These are phyloP conservation scores for Notoglanidium macrostoma DNA, from an alignment of 2,797 vertebrate species.

Conservation along the genomic window DNA sequence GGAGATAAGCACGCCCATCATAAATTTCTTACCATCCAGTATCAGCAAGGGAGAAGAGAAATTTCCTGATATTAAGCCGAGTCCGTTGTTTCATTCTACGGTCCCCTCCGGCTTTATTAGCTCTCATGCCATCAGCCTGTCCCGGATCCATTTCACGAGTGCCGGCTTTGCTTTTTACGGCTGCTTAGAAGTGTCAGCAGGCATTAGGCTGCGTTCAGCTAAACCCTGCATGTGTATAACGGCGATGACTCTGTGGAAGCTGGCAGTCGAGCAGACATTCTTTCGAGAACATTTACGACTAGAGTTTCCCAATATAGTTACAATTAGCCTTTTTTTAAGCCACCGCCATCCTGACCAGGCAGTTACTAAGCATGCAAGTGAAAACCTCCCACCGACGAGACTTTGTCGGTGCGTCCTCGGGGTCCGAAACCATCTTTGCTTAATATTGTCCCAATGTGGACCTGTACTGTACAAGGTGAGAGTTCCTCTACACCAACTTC, in stretches of 20 bases:
- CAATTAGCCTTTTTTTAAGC: background rate
- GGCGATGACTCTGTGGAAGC: background rate
- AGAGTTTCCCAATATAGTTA: no score
- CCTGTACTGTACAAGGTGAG: background rate
- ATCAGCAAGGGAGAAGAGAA: slow-evolving; percentile 45
- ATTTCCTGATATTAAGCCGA: slow-evolving; percentile 47
- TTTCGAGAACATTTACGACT: background rate
- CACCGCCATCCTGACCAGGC: background rate
- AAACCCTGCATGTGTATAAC: slow-evolving; percentile 13
- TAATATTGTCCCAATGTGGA: background rate
- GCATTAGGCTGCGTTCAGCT: slow-evolving; percentile 51
- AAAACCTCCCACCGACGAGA: background rate
- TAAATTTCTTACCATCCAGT: slow-evolving; percentile 31
- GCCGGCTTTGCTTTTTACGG: slow-evolving; percentile 54
- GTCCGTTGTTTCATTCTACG: slow-evolving; percentile 43
- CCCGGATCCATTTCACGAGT: slow-evolving; percentile 57
- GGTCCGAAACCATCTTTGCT: background rate
- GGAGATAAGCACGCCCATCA: slow-evolving; percentile 46
- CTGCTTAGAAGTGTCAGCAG: slow-evolving; percentile 58
- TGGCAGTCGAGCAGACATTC: background rate
- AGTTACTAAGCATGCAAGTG: background rate
- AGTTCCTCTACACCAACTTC: background rate
- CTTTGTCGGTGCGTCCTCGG: background rate
- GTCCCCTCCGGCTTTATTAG: slow-evolving; percentile 46
- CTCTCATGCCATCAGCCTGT: slow-evolving; percentile 54